Conservation (phyloP, 1,140 invertebrate species). For the Brachionus koreanus region DNA sequence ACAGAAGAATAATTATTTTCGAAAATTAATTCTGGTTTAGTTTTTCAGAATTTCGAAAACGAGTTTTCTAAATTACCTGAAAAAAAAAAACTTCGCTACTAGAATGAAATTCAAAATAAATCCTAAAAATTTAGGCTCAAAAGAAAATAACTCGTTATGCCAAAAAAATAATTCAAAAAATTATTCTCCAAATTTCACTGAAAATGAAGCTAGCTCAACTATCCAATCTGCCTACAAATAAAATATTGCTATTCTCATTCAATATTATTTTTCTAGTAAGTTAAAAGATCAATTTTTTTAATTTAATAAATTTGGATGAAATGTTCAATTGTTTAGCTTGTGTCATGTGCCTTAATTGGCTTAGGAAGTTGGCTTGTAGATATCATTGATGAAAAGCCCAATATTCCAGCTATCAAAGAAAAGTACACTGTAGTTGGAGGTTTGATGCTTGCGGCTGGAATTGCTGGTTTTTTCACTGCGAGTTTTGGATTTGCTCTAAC, state of each 20-base stretch:
- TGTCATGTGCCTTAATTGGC: background rate
- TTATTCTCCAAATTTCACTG: background rate
- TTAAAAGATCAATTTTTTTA: background rate
- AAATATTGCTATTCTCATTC: background rate
- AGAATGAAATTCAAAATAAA: background rate
- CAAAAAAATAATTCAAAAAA: background rate
- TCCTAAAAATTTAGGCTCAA: background rate
- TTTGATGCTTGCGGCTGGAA: background rate
- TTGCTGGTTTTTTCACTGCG: background rate
- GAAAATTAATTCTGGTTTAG: background rate
- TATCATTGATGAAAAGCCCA: background rate
- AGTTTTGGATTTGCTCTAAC: background rate
- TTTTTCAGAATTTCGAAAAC: background rate
- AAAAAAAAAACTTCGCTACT: background rate
- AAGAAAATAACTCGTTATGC: background rate
- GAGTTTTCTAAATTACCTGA: background rate
- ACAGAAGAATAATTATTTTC: background rate
- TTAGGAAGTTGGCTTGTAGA: background rate
- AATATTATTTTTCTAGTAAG: background rate
- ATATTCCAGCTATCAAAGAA: background rate
- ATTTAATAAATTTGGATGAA: background rate
- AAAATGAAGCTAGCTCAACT: background rate
- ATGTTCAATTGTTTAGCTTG: background rate
- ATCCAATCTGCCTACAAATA: background rate
- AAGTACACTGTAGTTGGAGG: background rate